phyloP scores from a whole-genome alignment of 2,888 invertebrate species.

The Caenorhabditis wallacei region DNA sequence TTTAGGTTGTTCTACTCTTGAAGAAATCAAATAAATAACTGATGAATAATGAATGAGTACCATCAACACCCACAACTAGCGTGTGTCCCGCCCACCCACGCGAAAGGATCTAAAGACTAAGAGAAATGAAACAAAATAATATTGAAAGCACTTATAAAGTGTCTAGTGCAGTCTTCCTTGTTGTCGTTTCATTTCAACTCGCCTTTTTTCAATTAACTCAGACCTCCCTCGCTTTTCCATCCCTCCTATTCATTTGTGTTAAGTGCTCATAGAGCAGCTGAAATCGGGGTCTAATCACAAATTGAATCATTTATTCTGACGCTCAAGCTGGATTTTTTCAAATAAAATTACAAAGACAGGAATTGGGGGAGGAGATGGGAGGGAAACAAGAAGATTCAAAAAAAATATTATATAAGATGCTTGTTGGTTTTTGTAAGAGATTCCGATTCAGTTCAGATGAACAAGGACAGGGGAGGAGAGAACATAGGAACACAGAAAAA shows the following conservation, averaged over 20 bases:
- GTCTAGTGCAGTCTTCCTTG: conserved; percentile 50
- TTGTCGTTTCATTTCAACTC: conserved; percentile 29
- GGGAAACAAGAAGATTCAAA: background rate
- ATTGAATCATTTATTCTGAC: conserved; percentile 66
- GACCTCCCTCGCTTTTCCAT: conserved; percentile 24
- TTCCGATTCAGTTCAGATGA: conserved; percentile 38
- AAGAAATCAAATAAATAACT: conserved; percentile 32
- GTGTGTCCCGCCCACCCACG: conserved; percentile 49
- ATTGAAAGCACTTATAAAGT: conserved; percentile 25
- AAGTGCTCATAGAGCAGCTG: conserved; percentile 11
- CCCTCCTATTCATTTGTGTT: conserved; percentile 6
- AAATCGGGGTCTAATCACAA: conserved; percentile 42
- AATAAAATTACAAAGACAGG: conserved; percentile 36
- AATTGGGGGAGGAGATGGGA: conserved; percentile 5
- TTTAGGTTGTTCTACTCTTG: conserved; percentile 15
- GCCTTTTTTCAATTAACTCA: conserved; percentile 38
- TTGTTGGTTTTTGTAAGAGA: conserved; percentile 23
- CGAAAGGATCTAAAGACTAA: background rate
- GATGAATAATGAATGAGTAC: conserved; percentile 44
- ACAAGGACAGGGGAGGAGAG: conserved; percentile 16
- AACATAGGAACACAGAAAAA: conserved; percentile 28
- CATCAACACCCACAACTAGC: conserved; percentile 54
- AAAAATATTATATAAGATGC: background rate
- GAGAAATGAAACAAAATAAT: conserved; percentile 27
- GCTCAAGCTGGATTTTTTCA: conserved; percentile 64